Evolutionary conservation across 2,113 vertebrate species (phyloP).

Genomic region (Perccottus glenii): DNA sequence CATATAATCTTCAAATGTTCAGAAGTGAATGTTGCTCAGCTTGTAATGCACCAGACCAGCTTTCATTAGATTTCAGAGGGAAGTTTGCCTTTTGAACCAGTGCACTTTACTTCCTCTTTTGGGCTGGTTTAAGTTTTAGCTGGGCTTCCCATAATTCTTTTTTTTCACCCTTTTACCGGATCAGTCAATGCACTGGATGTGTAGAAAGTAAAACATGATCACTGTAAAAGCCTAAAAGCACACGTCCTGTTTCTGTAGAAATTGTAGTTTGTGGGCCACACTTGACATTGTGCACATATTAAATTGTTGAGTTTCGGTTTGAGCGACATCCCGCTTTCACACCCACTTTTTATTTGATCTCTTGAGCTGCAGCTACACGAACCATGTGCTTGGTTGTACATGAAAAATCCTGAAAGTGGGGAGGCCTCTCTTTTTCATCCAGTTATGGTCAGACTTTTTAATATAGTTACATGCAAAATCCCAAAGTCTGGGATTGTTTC

Average conservation of each 20-base stretch:
- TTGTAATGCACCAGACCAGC: conserved; percentile 43
- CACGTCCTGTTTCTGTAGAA: conserved; percentile 74
- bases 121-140: background rate
- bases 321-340: conserved; percentile 25
- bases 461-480: conserved; percentile 27
- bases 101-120: conserved; percentile 41
- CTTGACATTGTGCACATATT: conserved; percentile 26
- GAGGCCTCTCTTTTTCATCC: conserved; percentile 9
- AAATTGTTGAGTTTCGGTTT: conserved; percentile 16
- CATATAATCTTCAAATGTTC: conserved; percentile 38
- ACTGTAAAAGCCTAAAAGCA: conserved; percentile 62
- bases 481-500: conserved; percentile 27
- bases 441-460: conserved; percentile 33
- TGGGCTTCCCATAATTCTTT: background rate
- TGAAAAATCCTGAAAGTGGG: background rate
- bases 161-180: conserved; percentile 3
- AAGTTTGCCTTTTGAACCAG: conserved; percentile 22
- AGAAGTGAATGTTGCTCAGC: conserved; percentile 64
- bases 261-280: conserved; percentile 50
- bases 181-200: conserved; percentile 13
- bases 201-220: conserved; percentile 53
- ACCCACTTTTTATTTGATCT: no score
- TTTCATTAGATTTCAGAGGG: conserved; percentile 34
- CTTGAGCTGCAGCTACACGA: no score
- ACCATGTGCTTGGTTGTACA: conserved; percentile 1